Percentiles rank a stretch among this genome's conserved stretches.
Evolutionary conservation across 2,888 invertebrate species (phyloP).

Genomic region (Sinelater perroti): DNA sequence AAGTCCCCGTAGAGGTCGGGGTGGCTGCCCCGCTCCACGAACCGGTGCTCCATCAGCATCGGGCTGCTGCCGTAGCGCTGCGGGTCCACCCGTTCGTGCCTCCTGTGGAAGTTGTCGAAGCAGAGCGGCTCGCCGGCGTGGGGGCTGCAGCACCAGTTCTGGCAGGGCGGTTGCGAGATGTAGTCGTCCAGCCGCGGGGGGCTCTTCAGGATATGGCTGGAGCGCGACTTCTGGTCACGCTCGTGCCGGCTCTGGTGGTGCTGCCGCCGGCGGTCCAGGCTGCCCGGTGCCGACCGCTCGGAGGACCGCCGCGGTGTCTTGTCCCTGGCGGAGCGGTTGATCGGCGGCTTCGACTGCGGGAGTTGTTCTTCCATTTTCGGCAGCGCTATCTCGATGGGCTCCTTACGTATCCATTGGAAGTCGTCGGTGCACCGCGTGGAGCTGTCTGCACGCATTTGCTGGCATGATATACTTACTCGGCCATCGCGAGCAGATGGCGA

Average conservation of each 20-base stretch:
- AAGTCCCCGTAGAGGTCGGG: conserved; percentile 58
- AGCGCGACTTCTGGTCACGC: conserved; percentile 71
- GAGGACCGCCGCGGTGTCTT: conserved; percentile 48
- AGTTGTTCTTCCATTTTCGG: conserved; percentile 54
- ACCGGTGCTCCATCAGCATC: conserved; percentile 56
- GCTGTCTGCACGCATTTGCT: conserved; percentile 50
- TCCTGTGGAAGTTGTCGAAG: conserved; percentile 68
- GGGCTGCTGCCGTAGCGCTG: conserved; percentile 62
- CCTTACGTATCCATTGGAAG: conserved; percentile 72
- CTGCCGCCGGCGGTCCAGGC: conserved; percentile 62
- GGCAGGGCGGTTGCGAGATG: conserved; percentile 44
- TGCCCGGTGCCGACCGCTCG: conserved; percentile 49
- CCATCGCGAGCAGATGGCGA: too few species aligned
- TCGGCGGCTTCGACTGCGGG: conserved; percentile 52
- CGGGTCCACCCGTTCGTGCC: conserved; percentile 64
- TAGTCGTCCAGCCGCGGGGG: conserved; percentile 57
- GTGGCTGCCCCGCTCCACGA: conserved; percentile 54
- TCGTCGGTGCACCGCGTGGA: conserved; percentile 73
- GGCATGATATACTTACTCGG: too few species aligned
- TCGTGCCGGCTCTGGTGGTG: conserved; percentile 65
- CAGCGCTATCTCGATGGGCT: conserved; percentile 42
- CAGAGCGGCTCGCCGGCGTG: conserved; percentile 40
- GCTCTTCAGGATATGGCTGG: conserved; percentile 63
- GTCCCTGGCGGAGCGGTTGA: conserved; percentile 49
- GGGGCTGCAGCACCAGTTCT: conserved; percentile 57